Percentiles rank a stretch among this genome's conserved stretches.
Conservation (phyloP, 2,888 invertebrate species). For the Lapara coniferarum region DNA sequence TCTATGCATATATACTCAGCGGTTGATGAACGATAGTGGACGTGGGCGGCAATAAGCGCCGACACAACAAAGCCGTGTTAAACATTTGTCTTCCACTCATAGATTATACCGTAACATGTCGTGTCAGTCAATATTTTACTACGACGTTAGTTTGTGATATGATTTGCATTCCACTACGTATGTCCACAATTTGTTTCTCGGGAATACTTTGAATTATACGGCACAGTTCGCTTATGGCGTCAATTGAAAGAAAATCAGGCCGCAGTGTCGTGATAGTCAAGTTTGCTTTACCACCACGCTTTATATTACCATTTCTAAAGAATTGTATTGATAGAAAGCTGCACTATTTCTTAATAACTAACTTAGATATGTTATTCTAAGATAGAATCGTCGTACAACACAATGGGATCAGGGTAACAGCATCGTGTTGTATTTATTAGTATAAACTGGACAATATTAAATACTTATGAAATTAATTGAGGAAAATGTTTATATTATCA, state of each 20-base stretch:
- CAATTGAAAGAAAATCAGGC: neutral
- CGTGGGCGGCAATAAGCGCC: conserved; percentile 56
- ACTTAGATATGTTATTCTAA: too few relatives aligned
- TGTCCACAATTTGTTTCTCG: conserved; percentile 44
- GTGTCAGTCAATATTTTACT: conserved; percentile 58
- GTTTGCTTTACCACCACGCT: neutral
- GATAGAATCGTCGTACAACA: too few relatives aligned
- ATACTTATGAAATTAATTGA: too few relatives aligned
- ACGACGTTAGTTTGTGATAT: conserved; percentile 48
- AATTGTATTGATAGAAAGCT: too few relatives aligned
- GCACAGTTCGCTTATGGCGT: neutral
- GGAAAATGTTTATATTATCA: too few relatives aligned
- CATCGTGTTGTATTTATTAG: too few relatives aligned
- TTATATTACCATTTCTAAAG: too few relatives aligned
- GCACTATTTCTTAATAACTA: too few relatives aligned
- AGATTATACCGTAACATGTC: conserved; percentile 62
- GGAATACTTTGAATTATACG: conserved; percentile 38
- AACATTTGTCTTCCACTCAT: conserved; percentile 67
- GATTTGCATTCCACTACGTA: conserved; percentile 54
- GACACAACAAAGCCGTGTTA: conserved; percentile 60
- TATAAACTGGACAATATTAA: too few relatives aligned
- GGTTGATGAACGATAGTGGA: conserved; percentile 60
- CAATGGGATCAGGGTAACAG: too few relatives aligned
- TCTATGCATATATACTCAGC: conserved; percentile 31
- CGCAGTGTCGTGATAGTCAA: neutral